Conservation (phyloP, 2,113 vertebrate species). For the Notarius lentiginosus region DNA sequence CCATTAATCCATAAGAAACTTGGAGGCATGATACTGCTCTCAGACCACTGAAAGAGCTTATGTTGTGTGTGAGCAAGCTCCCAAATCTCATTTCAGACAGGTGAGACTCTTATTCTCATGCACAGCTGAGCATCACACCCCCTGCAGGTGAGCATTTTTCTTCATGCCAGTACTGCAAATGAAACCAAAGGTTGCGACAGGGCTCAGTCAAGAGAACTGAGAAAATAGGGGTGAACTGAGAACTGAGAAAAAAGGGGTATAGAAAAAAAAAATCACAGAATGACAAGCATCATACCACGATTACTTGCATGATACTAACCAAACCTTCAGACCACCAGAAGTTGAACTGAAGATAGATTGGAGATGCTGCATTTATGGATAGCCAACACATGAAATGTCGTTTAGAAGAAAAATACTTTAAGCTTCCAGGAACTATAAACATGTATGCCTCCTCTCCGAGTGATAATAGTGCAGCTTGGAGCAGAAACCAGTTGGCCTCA, state of each 20-base stretch:
- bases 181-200: slow-evolving; percentile 13
- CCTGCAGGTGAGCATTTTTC: slow-evolving; percentile 26
- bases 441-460: not conserved
- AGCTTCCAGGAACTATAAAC: not conserved
- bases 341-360: not conserved
- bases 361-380: not conserved
- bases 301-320: not conserved
- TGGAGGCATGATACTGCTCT: slow-evolving; percentile 17
- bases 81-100: slow-evolving; percentile 16
- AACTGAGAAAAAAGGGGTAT: not conserved
- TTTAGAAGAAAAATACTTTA: not conserved
- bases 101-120: slow-evolving; percentile 6
- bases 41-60: slow-evolving; percentile 4
- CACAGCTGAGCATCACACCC: slow-evolving; percentile 40
- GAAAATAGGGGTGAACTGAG: not conserved
- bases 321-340: not conserved
- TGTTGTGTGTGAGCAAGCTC: not conserved
- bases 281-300: slow-evolving; percentile 7
- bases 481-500: not conserved
- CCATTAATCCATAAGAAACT: slow-evolving; percentile 13
- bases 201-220: not conserved
- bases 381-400: not conserved
- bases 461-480: slow-evolving; percentile 11
- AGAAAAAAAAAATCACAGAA: not conserved
- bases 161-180: slow-evolving; percentile 4